A percentile compares a stretch with the other conserved stretches of the same genome.
Conservation (phyloP, 2,888 invertebrate genomes). For the Drosophila meridiana region DNA sequence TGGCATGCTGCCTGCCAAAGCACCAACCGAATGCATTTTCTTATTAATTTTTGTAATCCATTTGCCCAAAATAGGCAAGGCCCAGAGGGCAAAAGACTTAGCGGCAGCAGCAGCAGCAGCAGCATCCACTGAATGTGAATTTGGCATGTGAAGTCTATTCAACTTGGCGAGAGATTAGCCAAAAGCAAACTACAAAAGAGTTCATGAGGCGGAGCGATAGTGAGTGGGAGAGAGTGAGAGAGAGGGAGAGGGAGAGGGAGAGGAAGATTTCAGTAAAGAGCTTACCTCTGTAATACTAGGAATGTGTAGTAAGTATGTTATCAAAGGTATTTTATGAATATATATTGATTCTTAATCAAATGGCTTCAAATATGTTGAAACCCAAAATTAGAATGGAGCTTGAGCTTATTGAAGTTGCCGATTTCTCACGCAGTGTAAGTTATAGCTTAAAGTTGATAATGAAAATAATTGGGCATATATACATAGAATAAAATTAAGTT, state of each 20-base stretch:
- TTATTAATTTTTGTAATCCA: constrained; percentile 70
- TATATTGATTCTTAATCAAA: neutral
- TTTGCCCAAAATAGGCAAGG: constrained; percentile 49
- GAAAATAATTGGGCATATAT: too few species aligned
- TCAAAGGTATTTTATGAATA: neutral
- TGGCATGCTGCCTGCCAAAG: constrained; percentile 43
- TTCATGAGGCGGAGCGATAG: neutral
- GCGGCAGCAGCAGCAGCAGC: constrained; percentile 2
- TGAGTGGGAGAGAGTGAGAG: too few species aligned
- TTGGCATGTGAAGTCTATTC: constrained; percentile 21
- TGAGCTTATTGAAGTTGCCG: neutral
- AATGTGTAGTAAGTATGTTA: neutral
- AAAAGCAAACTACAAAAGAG: constrained; percentile 6
- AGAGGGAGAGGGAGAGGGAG: too few species aligned
- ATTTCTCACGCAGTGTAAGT: neutral
- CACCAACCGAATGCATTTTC: constrained; percentile 53
- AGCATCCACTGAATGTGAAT: constrained; percentile 11
- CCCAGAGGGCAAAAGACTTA: constrained; percentile 36
- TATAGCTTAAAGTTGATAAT: neutral
- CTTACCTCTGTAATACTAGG: constrained; percentile 1
- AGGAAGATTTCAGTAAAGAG: neutral
- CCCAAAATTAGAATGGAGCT: neutral
- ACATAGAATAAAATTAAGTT: too few species aligned
- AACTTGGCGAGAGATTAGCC: constrained; percentile 33
- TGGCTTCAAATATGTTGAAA: neutral